A percentile compares a stretch with the other conserved stretches of the same genome.
Evolutionary conservation across 2,797 vertebrate genomes (phyloP).

Genomic region (Cynopterus sphinx): DNA sequence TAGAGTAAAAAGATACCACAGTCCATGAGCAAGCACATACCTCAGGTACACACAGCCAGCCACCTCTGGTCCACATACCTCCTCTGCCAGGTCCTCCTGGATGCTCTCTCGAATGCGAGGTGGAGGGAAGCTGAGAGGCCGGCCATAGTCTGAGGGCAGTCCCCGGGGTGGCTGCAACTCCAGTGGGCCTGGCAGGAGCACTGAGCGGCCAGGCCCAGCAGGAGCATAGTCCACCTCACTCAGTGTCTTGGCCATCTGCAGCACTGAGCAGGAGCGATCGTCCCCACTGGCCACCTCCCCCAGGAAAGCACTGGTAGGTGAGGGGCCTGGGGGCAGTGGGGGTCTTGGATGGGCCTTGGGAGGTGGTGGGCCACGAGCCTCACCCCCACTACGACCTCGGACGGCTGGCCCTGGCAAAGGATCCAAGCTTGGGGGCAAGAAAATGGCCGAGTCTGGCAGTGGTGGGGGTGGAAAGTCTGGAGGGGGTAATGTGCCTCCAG

Average conservation of each 20-base stretch:
- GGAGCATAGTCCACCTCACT: slow-evolving; percentile 94
- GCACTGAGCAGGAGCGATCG: slow-evolving; percentile 96
- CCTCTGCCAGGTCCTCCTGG: slow-evolving; percentile 94
- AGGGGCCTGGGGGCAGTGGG: slow-evolving; percentile 62
- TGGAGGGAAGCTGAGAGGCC: slow-evolving; percentile 91
- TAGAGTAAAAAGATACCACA: neutral
- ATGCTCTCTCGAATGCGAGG: slow-evolving; percentile 94
- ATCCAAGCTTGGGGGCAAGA: slow-evolving; percentile 83
- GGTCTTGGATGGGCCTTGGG: slow-evolving; percentile 82
- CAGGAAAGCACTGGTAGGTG: slow-evolving; percentile 75
- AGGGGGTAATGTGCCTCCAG: slow-evolving; percentile 90
- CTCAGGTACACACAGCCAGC: neutral
- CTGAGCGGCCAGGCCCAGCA: slow-evolving; percentile 72
- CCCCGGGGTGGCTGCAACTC: slow-evolving; percentile 79
- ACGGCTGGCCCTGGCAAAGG: slow-evolving; percentile 17
- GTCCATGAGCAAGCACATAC: neutral
- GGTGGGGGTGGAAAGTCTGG: slow-evolving; percentile 96
- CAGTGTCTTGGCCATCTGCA: slow-evolving; percentile 97
- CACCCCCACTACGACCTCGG: slow-evolving; percentile 68
- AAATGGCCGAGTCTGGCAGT: slow-evolving; percentile 89
- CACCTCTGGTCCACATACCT: slow-evolving; percentile 83
- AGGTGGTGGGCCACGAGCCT: slow-evolving; percentile 74
- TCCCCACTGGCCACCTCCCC: slow-evolving; percentile 82
- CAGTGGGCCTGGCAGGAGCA: slow-evolving; percentile 77
- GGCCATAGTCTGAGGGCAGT: slow-evolving; percentile 83